Evolutionary conservation across 2,888 invertebrate genomes (phyloP), one percentile per base, ranked within the genome.

Genomic region (Hydrotaea diabolus): DNA sequence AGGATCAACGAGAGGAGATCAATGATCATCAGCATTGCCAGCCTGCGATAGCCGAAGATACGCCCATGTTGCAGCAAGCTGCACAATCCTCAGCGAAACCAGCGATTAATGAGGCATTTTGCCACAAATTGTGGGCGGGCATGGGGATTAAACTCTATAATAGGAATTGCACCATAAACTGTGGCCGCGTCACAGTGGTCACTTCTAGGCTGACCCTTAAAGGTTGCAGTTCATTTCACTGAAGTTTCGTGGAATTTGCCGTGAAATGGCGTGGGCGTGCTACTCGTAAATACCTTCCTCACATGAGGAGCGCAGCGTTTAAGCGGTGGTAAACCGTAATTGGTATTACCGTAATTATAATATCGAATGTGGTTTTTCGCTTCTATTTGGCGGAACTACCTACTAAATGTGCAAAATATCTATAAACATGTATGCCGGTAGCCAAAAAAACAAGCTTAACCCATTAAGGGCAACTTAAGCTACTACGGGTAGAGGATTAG

Each of bases 331-430:
- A 31, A 43, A 53, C 23, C 19, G 90, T 89, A 88, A 89, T 90
- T 83, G 86, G 87, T 89, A 87, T 88, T 89, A 90, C 90, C 90
- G 88, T 89, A 90, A 90, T 90, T 90, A 90, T 88, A 82, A 77
- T 73, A 74, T 76, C 13, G 26, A 72, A 79, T 77, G 81, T 82
- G 84, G 84, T 82, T 83, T 83, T 74, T 64, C 83, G 80, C 74
- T 39, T 39, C 39, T 11, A 73, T 69, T 76, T 57, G 36, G 57
- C 36, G 55, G 9, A 43, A 59, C 72, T 76, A 73, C 75, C 49
- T 76, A 53, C 59, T 59, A 23, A 59, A 59, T 23, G 59, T 15
- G 59, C n/a, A 77, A 77, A 77, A 23, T 39, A 39, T 39, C 15
- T 11, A 11, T 7, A 39, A 43, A 55, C 66, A 71, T 19, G 62